These are phyloP conservation scores for Lithodes maja DNA, from an alignment of 2,888 invertebrate species.

Conservation along the genomic window DNA sequence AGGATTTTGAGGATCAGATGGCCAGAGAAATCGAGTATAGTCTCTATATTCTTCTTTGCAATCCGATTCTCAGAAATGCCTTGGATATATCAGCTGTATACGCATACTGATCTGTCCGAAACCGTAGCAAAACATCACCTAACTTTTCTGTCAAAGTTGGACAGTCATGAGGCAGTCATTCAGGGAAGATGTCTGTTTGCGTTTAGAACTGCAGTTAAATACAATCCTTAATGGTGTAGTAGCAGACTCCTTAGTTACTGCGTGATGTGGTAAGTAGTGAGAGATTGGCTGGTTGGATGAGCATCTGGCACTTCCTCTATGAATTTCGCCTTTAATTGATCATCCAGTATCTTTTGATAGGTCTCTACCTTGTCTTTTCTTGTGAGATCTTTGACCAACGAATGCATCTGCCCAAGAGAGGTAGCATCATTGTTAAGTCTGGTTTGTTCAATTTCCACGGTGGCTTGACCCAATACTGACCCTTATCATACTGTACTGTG, in stretches of 20 bases:
- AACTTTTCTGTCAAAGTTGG: neutral
- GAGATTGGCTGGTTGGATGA: neutral
- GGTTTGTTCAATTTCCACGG: constrained; percentile 21
- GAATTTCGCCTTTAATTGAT: neutral
- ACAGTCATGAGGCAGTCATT: constrained; percentile 7
- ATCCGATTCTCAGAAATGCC: constrained; percentile 4
- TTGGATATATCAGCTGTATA: neutral
- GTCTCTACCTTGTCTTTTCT: neutral
- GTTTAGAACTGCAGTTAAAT: neutral
- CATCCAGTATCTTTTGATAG: neutral
- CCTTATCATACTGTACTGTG: constrained; percentile 8
- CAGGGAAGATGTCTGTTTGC: neutral
- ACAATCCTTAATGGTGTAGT: constrained; percentile 8
- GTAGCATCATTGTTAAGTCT: neutral
- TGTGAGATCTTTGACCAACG: neutral
- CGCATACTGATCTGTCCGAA: neutral
- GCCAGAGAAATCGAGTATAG: constrained; percentile 16
- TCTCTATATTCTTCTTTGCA: constrained; percentile 6
- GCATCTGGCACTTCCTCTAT: neutral
- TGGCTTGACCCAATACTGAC: constrained; percentile 25
- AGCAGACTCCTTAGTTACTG: neutral
- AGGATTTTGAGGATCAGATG: neutral
- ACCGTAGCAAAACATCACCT: constrained; percentile 9
- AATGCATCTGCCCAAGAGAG: constrained; percentile 7
- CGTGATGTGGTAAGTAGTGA: constrained; percentile 24